These are phyloP conservation scores for Sebastes oblongus DNA, from an alignment of 2,797 vertebrate species.

Conservation along the genomic window DNA sequence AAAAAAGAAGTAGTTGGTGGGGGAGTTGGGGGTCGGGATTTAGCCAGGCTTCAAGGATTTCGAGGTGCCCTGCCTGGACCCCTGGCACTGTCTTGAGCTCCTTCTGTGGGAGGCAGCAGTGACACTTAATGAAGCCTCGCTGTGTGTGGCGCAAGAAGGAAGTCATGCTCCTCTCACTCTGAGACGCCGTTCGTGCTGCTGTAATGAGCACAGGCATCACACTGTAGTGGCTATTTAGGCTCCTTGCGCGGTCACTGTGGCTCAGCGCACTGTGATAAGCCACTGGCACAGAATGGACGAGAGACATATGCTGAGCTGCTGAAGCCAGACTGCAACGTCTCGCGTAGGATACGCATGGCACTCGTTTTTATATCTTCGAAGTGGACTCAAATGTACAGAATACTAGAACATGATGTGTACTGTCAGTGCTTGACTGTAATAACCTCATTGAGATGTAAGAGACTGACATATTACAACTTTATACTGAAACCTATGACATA, in stretches of 20 bases:
- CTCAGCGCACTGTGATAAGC: constrained; percentile 31
- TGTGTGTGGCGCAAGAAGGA: constrained; percentile 22
- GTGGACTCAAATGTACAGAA: background rate
- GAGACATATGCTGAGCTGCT: constrained; percentile 39
- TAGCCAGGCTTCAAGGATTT: constrained; percentile 50
- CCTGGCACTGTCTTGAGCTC: constrained; percentile 20
- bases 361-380: background rate
- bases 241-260: constrained; percentile 29
- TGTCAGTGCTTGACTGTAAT: background rate
- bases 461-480: background rate
- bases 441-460: background rate
- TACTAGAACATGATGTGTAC: background rate
- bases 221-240: constrained; percentile 30
- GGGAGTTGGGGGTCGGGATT: constrained; percentile 4
- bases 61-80: constrained; percentile 37
- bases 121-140: constrained; percentile 47
- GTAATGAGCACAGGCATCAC: constrained; percentile 54
- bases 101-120: constrained; percentile 22
- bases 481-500: too few relatives aligned
- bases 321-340: constrained; percentile 27
- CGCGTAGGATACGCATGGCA: background rate
- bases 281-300: constrained; percentile 18
- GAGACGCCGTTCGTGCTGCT: constrained; percentile 23
- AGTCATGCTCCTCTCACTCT: constrained; percentile 32
- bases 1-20: constrained; percentile 15